A percentile compares a stretch with the other conserved stretches of the same genome.
Conservation (phyloP, 2,888 invertebrate species). For the Dasysyrphus albostriatus region DNA sequence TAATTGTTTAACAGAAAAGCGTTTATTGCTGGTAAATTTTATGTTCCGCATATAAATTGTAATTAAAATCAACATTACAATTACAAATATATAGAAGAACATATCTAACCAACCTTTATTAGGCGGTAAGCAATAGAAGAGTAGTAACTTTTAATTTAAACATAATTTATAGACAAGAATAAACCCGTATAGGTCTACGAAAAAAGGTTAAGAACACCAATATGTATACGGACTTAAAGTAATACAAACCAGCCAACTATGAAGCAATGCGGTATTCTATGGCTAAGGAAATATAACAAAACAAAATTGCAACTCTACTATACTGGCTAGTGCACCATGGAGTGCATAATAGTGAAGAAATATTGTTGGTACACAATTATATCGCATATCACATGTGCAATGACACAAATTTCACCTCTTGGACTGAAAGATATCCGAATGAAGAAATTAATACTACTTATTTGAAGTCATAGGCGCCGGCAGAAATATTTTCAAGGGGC, state of each 20-base stretch:
- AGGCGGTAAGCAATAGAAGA: not conserved
- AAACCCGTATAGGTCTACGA: not conserved
- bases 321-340: slow-evolving; percentile 23
- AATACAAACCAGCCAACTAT: slow-evolving; percentile 27
- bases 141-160: slow-evolving; percentile 26
- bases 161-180: slow-evolving; percentile 15
- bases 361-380: slow-evolving; percentile 38
- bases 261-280: slow-evolving; percentile 36
- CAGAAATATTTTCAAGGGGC: not conserved
- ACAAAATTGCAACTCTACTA: slow-evolving; percentile 14
- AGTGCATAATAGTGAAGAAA: slow-evolving; percentile 40
- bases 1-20: slow-evolving; percentile 44
- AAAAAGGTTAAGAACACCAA: slow-evolving; percentile 24
- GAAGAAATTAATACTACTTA: slow-evolving; percentile 14
- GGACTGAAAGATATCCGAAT: slow-evolving; percentile 31
- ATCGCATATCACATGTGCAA: slow-evolving; percentile 64
- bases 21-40: slow-evolving; percentile 38
- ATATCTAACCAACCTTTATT: slow-evolving; percentile 1
- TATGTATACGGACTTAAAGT: not conserved
- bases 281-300: slow-evolving; percentile 8
- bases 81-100: slow-evolving; percentile 11
- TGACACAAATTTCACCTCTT: slow-evolving; percentile 67
- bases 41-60: slow-evolving; percentile 44
- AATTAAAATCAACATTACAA: slow-evolving; percentile 32
- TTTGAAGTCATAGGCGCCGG: not conserved